Evolutionary conservation across 1,140 invertebrate genomes (phyloP).

Genomic region (Plodia interpunctella): DNA sequence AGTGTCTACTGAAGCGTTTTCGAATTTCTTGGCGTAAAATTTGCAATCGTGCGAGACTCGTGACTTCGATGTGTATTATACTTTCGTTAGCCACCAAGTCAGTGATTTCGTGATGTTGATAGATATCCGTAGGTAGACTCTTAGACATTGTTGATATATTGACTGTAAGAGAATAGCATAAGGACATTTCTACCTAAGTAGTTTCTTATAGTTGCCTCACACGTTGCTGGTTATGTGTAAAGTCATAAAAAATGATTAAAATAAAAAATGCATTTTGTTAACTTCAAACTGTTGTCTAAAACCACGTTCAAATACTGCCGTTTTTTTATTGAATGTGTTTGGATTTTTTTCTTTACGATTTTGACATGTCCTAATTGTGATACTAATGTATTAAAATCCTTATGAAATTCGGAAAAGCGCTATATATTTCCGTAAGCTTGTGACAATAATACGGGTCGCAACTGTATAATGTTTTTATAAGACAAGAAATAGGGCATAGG

Average conservation of each 20-base stretch:
- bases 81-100: constrained; percentile 39
- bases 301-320: too few relatives aligned
- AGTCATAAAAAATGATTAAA: neutral
- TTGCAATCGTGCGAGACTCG: constrained; percentile 28
- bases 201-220: constrained; percentile 53
- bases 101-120: constrained; percentile 59
- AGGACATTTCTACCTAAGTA: constrained; percentile 67
- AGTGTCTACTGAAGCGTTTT: too few relatives aligned
- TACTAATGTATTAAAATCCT: too few relatives aligned
- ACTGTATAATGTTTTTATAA: neutral
- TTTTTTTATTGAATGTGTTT: too few relatives aligned
- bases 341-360: too few relatives aligned
- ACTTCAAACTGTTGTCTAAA: too few relatives aligned
- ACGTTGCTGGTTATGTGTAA: constrained; percentile 34
- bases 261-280: too few relatives aligned
- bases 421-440: neutral
- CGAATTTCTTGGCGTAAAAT: too few relatives aligned
- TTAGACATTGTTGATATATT: constrained; percentile 66
- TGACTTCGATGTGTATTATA: constrained; percentile 20
- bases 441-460: neutral
- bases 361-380: too few relatives aligned
- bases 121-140: constrained; percentile 53
- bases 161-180: constrained; percentile 53
- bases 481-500: too few relatives aligned
- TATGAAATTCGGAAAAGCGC: too few relatives aligned